phyloP scores from a whole-genome alignment of 35 echinoderm and acorn worm genomes.

The Strongylocentrotus purpuratus region DNA sequence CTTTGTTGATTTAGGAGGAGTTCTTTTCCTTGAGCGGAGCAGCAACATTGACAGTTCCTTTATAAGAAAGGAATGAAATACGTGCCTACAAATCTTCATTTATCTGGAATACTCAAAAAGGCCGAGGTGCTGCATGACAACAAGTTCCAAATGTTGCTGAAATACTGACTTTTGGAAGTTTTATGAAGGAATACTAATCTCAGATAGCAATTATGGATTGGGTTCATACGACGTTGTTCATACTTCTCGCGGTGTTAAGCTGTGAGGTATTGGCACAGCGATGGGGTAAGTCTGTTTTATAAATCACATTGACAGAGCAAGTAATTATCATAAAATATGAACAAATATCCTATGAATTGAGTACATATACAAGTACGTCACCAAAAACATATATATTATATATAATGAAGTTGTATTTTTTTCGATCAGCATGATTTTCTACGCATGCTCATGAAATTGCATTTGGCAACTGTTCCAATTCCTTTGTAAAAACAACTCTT shows the following conservation, averaged over 20 bases:
- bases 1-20: background rate
- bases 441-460: too few species aligned
- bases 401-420: too few species aligned
- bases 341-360: background rate
- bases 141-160: background rate
- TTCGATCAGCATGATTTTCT: too few species aligned
- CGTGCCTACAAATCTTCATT: background rate
- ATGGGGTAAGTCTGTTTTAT: conserved; percentile 1
- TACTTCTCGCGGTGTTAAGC: background rate
- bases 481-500: too few species aligned
- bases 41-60: background rate
- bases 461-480: too few species aligned
- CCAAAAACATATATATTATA: too few species aligned
- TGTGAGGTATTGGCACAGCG: conserved; percentile 5
- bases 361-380: too few species aligned
- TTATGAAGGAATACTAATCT: conserved; percentile 34
- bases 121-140: background rate
- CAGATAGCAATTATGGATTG: background rate
- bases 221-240: background rate
- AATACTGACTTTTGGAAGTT: conserved; percentile 3
- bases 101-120: background rate
- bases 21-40: background rate
- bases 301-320: too few species aligned
- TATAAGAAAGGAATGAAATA: background rate
- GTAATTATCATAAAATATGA: background rate